These are phyloP conservation scores for Acanthoscelides obtectus DNA, from an alignment of 2,888 invertebrate species.

Conservation along the genomic window DNA sequence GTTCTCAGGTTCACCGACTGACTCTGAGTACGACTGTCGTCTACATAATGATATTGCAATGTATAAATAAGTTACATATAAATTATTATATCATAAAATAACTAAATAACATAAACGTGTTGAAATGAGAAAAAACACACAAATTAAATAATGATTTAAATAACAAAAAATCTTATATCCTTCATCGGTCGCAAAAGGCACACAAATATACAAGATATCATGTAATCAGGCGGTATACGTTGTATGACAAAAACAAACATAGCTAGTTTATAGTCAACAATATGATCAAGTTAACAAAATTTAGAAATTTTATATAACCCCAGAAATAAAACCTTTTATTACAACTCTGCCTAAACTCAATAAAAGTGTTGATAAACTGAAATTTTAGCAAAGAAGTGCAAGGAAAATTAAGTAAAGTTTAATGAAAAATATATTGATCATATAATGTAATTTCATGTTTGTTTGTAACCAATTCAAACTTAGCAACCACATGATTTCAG, in stretches of 20 bases:
- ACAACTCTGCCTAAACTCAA: neutral
- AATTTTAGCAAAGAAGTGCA: neutral
- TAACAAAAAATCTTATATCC: conserved; percentile 48
- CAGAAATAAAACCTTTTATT: too few relatives aligned
- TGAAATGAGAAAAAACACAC: conserved; percentile 44
- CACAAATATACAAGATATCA: conserved; percentile 26
- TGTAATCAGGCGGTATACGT: conserved; percentile 17
- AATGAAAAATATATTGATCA: too few relatives aligned
- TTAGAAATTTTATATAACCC: too few relatives aligned
- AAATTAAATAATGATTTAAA: conserved; percentile 50
- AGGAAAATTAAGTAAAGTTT: neutral
- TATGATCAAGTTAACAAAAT: too few relatives aligned
- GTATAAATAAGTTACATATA: conserved; percentile 49
- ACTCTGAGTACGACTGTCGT: conserved; percentile 44
- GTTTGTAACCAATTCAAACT: neutral
- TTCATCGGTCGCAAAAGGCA: conserved; percentile 42
- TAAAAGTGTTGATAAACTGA: neutral
- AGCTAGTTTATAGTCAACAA: too few relatives aligned
- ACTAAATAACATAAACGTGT: conserved; percentile 49
- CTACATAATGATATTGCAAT: conserved; percentile 39
- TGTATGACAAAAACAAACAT: neutral
- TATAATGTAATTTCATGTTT: neutral
- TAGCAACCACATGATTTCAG: conserved; percentile 1
- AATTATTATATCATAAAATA: conserved; percentile 49
- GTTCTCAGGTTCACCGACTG: conserved; percentile 19